phyloP scores from a whole-genome alignment of 2,888 invertebrate species.

The Caenorhabditis macrosperma region DNA sequence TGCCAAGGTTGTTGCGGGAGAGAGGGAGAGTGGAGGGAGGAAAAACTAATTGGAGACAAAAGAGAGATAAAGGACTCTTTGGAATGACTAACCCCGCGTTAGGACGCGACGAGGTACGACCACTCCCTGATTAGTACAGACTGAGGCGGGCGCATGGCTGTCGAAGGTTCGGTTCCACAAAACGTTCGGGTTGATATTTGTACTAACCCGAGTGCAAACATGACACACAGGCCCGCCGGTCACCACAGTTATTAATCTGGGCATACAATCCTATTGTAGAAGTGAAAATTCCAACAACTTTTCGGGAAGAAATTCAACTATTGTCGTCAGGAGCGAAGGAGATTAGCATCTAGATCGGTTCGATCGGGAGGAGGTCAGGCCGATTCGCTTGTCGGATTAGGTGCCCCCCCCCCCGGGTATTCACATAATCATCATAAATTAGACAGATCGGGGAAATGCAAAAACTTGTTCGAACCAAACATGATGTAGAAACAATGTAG shows the following conservation, averaged over 20 bases:
- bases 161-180: conserved; percentile 28
- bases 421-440: conserved; percentile 55
- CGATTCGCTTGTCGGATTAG: conserved; percentile 47
- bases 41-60: neutral
- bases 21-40: no score
- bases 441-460: neutral
- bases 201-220: conserved; percentile 48
- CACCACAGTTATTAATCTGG: conserved; percentile 50
- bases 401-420: conserved; percentile 38
- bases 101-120: conserved; percentile 10
- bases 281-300: conserved; percentile 51
- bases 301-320: conserved; percentile 29
- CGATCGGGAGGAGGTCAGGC: conserved; percentile 41
- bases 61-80: neutral
- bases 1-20: conserved; percentile 7
- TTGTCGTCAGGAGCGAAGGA: neutral
- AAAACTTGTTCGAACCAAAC: conserved; percentile 2
- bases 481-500: neutral
- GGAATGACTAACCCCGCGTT: conserved; percentile 2
- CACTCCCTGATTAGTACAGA: conserved; percentile 39
- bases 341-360: conserved; percentile 58
- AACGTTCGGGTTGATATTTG: conserved; percentile 45
- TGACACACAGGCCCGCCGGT: conserved; percentile 4
- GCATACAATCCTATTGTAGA: conserved; percentile 48
- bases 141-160: neutral